A percentile compares a stretch with the other conserved stretches of the same genome.
These are phyloP conservation scores for Phrynocephalus vlangalii DNA, from an alignment of 2,797 vertebrate species.

Conservation along the genomic window DNA sequence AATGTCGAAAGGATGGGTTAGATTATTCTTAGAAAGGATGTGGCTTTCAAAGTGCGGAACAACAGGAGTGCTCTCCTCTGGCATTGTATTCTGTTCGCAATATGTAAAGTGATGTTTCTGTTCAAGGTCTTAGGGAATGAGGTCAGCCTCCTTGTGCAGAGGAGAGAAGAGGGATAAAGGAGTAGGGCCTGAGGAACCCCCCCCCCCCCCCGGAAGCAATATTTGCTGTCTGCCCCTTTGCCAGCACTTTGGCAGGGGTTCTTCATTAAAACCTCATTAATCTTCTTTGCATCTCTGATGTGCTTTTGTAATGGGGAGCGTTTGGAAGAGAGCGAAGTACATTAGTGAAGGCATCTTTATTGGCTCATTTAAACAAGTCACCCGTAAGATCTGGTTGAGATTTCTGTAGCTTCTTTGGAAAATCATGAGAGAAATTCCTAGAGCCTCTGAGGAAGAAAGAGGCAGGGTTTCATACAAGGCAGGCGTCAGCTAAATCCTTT, in stretches of 20 bases:
- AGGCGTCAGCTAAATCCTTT: background rate
- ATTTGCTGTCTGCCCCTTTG: slow-evolving; percentile 15
- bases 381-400: slow-evolving; percentile 1
- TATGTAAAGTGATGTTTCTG: background rate
- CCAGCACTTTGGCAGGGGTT: slow-evolving; percentile 2
- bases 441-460: background rate
- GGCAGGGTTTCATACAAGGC: background rate
- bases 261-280: slow-evolving; percentile 34
- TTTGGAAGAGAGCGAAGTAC: slow-evolving; percentile 7
- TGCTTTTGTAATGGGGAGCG: slow-evolving; percentile 11
- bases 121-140: background rate
- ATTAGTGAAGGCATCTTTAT: slow-evolving; percentile 10
- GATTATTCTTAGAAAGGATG: background rate
- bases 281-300: slow-evolving; percentile 24
- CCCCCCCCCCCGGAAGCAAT: too few species aligned
- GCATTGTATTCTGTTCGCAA: background rate
- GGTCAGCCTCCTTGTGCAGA: background rate
- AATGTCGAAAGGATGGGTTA: too few species aligned
- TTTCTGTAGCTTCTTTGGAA: slow-evolving; percentile 21
- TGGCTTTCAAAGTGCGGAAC: background rate
- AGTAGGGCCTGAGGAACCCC: background rate
- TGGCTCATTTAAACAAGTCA: slow-evolving; percentile 19
- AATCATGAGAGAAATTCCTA: background rate
- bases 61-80: background rate
- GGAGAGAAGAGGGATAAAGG: background rate